Base-by-base conservation (phyloP, 2,888 invertebrate genomes). In the Luperina testacea region DNA sequence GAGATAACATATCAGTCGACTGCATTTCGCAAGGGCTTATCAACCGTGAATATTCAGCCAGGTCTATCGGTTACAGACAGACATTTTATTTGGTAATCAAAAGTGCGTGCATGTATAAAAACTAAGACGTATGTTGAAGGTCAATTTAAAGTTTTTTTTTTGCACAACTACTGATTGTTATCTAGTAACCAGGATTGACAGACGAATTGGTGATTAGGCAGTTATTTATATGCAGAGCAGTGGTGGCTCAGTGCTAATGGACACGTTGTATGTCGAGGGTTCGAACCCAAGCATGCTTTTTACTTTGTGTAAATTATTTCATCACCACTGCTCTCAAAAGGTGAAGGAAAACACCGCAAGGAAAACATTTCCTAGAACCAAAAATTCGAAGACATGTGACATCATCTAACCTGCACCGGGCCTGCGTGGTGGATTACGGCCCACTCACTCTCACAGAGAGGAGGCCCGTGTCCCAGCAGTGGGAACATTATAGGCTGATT, bases 1-100 rank as follows among this genome's bases (percentile, higher is more conserved):
- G 4, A 51, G 81, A 81, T 79, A 79, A 69, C 59, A 78, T 69
- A 51, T 7, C 17, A 64, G 51, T 64, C 38, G 51, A 69, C 53
- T 64, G 64, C 59, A 78, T 81, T 69, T 51, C 27, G 11, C 32
- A 82, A 78, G 64, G 72, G 38, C 45, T 59, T 9, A 27, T 59
- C 59, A 51, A 72, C 78, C 67, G 20, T 42, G 9, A 48, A 63
- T 17, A 80, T 27, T 20, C 4, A 61, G 24, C 15, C n/a, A 57
- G 42, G 2, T 2, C 63, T 53, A 24, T 57, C 2, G 0, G n/a
- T 24, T 38, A 45, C 45, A 65, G 53, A 64, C 24, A n/a, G 2
- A 61, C 15, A 51, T 61, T 11, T 17, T 53, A 63, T 79, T 68
- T 65, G n/a, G 20, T 59, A 24, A 78, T 51, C 38, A 48, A 32